These are phyloP conservation scores for Cavia aperea DNA, from an alignment of 2,113 vertebrate species.

Conservation along the genomic window DNA sequence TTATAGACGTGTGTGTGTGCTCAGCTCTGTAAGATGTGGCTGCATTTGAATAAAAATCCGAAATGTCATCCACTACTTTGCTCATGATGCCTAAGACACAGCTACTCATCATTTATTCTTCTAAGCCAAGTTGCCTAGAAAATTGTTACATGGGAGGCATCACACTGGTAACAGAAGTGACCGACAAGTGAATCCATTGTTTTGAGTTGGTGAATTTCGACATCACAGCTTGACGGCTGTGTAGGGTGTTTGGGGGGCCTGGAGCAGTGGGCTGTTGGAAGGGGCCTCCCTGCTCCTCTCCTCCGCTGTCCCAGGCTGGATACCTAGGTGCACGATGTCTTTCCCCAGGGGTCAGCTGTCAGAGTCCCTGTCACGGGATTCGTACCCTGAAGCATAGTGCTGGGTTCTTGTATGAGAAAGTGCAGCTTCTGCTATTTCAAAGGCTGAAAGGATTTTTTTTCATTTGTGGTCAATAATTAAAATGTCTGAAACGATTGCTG, in stretches of 20 bases:
- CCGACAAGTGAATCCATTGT: background rate
- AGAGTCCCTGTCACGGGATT: background rate
- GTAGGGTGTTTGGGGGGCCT: background rate
- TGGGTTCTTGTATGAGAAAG: background rate
- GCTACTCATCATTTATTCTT: background rate
- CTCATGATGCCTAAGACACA: background rate
- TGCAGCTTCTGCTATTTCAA: background rate
- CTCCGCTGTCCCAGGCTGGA: background rate
- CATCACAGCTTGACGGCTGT: background rate
- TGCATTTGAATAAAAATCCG: background rate
- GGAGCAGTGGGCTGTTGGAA: background rate
- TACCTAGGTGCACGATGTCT: background rate
- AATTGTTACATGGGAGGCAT: background rate
- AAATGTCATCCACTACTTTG: background rate
- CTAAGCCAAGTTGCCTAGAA: background rate
- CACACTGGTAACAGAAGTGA: background rate
- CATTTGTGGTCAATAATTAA: conserved; percentile 45
- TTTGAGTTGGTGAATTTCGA: background rate
- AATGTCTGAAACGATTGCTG: conserved; percentile 42
- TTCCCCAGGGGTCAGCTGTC: background rate
- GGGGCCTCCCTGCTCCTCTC: background rate
- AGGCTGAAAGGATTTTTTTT: conserved; percentile 1
- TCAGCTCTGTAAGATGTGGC: background rate
- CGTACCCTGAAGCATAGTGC: background rate
- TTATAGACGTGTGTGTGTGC: background rate